Percentiles rank a stretch among this genome's conserved stretches.
These are phyloP conservation scores for Aphrophora alni DNA, from an alignment of 2,888 invertebrate genomes.

Conservation along the genomic window DNA sequence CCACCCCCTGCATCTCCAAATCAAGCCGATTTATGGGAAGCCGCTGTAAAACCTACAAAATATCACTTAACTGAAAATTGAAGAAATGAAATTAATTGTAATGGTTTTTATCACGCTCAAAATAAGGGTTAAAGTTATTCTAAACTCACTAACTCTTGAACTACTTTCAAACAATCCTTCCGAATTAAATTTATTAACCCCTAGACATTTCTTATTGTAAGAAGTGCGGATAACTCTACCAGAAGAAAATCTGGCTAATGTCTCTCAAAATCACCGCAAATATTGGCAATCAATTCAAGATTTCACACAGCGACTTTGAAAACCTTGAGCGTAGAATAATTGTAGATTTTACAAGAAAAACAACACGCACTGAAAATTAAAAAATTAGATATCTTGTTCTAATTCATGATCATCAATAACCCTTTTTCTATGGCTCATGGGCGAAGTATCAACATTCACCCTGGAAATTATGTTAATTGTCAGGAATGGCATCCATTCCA, in stretches of 20 bases:
- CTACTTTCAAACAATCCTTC: conserved; percentile 47
- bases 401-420: too few relatives aligned
- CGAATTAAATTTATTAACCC: conserved; percentile 50
- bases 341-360: too few relatives aligned
- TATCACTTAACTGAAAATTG: conserved; percentile 47
- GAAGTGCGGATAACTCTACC: conserved; percentile 46
- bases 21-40: too few relatives aligned
- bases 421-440: too few relatives aligned
- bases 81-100: conserved; percentile 45
- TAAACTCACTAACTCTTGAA: conserved; percentile 52
- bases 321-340: too few relatives aligned
- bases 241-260: conserved; percentile 45
- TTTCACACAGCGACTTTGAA: conserved; percentile 50
- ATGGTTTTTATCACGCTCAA: conserved; percentile 51
- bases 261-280: conserved; percentile 38
- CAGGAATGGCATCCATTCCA: too few relatives aligned
- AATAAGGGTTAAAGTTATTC: conserved; percentile 49
- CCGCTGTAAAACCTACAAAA: conserved; percentile 52
- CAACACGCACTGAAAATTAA: too few relatives aligned
- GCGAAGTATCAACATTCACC: too few relatives aligned
- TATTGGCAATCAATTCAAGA: conserved; percentile 51
- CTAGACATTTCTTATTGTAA: conserved; percentile 53
- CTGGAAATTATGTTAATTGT: too few relatives aligned
- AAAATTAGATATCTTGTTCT: too few relatives aligned
- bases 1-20: too few relatives aligned